Conservation (phyloP, 2,797 vertebrate species). For the Acropternis orthonyx region DNA sequence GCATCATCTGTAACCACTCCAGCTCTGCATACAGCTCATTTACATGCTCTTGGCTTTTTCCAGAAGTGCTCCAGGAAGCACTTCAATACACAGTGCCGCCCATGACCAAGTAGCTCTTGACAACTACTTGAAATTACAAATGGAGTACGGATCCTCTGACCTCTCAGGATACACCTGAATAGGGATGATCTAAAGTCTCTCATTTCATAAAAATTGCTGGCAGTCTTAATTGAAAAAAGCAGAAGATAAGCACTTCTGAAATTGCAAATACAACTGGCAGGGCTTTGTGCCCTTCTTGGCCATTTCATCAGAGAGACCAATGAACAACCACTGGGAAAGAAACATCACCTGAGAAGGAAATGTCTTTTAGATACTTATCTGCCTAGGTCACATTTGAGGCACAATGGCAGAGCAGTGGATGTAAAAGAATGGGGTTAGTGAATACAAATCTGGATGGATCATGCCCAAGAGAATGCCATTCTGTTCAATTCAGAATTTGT, state of each 20-base stretch:
- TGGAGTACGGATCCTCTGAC: background rate
- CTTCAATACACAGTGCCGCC: background rate
- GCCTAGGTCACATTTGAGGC: background rate
- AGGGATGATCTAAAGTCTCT: background rate
- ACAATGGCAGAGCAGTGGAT: background rate
- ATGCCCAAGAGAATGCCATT: background rate
- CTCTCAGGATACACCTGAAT: background rate
- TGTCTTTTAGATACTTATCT: background rate
- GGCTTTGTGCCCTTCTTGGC: background rate
- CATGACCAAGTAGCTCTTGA: background rate
- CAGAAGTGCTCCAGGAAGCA: slow-evolving; percentile 9
- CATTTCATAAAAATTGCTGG: background rate
- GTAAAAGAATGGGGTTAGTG: background rate
- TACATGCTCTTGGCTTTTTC: background rate
- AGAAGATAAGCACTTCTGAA: background rate
- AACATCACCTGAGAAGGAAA: background rate
- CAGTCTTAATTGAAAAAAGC: background rate
- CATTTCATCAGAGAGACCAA: background rate
- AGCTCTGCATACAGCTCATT: background rate
- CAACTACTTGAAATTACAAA: background rate
- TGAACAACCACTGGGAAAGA: background rate
- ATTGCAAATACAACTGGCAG: background rate
- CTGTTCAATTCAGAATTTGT: background rate
- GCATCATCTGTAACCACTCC: background rate
- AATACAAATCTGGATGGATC: background rate